phyloP scores from a whole-genome alignment of 1,140 invertebrate genomes.

The Holotrichia oblita region DNA sequence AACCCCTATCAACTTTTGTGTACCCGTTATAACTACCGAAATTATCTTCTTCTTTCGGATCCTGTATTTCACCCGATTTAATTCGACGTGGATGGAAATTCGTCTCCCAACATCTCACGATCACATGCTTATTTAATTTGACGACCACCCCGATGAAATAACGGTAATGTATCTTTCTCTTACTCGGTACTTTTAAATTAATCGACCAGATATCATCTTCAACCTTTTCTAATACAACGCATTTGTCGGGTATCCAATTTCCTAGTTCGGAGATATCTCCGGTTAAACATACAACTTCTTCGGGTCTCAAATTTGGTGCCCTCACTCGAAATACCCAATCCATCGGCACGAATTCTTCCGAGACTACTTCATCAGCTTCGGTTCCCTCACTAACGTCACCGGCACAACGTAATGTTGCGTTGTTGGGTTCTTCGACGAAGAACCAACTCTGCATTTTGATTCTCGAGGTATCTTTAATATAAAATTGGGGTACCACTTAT shows the following conservation, averaged over 20 bases:
- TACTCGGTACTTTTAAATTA: constrained; percentile 69
- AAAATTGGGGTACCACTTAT: neutral
- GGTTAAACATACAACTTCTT: constrained; percentile 63
- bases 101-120: constrained; percentile 87
- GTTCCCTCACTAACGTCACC: neutral
- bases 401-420: constrained; percentile 52
- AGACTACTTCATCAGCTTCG: neutral
- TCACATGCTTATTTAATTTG: constrained; percentile 62
- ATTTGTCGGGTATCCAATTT: constrained; percentile 63
- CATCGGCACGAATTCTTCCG: constrained; percentile 49
- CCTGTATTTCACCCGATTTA: constrained; percentile 29
- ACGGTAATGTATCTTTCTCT: constrained; percentile 76
- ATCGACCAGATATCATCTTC: constrained; percentile 65
- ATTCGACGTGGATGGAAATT: constrained; percentile 75
- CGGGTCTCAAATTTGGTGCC: constrained; percentile 56
- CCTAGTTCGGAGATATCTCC: constrained; percentile 63
- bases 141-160: constrained; percentile 77
- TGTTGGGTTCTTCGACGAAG: constrained; percentile 63
- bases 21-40: constrained; percentile 69
- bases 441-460: constrained; percentile 66
- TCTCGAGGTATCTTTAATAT: neutral
- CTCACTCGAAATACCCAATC: constrained; percentile 63
- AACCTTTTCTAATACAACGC: constrained; percentile 60
- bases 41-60: constrained; percentile 45
- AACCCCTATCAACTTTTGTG: constrained; percentile 79